Evolutionary conservation across 2,888 invertebrate species (phyloP).

Genomic region (Lamellibrachia satsuma): DNA sequence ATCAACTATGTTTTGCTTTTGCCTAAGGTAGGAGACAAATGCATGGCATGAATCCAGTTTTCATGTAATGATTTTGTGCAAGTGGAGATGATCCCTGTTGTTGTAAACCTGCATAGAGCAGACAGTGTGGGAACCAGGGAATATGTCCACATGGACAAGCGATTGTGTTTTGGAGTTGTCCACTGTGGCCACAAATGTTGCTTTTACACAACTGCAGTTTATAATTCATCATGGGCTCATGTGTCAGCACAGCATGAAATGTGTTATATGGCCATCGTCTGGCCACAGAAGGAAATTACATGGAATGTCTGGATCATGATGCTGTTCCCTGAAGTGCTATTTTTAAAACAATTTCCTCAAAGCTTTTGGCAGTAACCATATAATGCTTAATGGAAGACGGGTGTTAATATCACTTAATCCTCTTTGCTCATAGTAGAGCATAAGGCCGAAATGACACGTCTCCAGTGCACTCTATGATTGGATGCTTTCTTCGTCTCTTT

Average conservation of each 20-base stretch:
- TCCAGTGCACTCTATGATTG: no score
- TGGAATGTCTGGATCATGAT: neutral
- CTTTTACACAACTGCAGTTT: neutral
- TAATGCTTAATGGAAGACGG: neutral
- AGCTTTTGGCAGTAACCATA: neutral
- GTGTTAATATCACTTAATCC: neutral
- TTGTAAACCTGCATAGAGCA: neutral
- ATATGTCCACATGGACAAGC: neutral
- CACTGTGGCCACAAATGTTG: neutral
- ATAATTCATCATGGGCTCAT: neutral
- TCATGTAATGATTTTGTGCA: neutral
- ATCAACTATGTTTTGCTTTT: neutral
- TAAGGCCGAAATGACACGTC: no score
- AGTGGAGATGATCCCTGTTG: neutral
- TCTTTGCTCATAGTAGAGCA: no score
- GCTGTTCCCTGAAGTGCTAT: neutral
- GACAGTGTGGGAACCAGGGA: neutral
- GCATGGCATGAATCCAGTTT: neutral
- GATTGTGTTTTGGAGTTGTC: neutral
- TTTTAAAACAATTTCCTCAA: neutral
- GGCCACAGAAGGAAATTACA: neutral
- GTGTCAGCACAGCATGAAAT: neutral
- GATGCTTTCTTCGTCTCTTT: no score
- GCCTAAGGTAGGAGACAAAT: neutral
- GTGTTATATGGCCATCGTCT: neutral